Percentiles rank a stretch among this genome's conserved stretches.
Conservation (phyloP, 2,888 invertebrate species). For the Chaetogeoica ovagalla region DNA sequence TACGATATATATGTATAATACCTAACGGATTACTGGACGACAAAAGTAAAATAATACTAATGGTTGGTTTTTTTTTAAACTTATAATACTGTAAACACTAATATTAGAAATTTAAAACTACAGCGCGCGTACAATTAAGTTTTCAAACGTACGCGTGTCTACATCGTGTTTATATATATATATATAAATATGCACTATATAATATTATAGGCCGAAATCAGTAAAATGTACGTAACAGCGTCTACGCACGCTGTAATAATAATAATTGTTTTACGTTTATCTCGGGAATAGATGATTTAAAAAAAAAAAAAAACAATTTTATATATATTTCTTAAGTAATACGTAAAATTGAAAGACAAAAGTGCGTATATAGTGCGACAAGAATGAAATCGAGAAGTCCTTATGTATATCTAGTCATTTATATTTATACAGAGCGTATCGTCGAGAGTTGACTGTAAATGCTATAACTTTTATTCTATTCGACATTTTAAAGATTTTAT, state of each 20-base stretch:
- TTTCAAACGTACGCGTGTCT: background rate
- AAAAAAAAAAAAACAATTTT: no score
- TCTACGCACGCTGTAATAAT: background rate
- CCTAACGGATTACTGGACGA: background rate
- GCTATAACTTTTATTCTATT: no score
- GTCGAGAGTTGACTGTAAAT: no score
- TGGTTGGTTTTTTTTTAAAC: no score
- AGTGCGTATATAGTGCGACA: background rate
- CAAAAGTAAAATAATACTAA: background rate
- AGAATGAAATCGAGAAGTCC: background rate
- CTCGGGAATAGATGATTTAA: background rate
- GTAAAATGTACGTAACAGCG: background rate
- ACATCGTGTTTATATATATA: background rate
- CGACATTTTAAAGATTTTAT: no score
- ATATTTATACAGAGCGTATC: background rate
- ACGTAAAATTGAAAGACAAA: background rate
- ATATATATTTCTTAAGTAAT: background rate
- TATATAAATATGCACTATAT: background rate
- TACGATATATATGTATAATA: background rate
- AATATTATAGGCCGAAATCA: background rate
- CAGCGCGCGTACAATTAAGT: background rate
- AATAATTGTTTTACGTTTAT: background rate
- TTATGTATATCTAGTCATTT: background rate
- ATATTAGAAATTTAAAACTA: background rate
- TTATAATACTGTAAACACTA: no score